Percentiles rank a stretch among this genome's conserved stretches.
Evolutionary conservation across 2,888 invertebrate genomes (phyloP).

Genomic region (Acleris holmiana): DNA sequence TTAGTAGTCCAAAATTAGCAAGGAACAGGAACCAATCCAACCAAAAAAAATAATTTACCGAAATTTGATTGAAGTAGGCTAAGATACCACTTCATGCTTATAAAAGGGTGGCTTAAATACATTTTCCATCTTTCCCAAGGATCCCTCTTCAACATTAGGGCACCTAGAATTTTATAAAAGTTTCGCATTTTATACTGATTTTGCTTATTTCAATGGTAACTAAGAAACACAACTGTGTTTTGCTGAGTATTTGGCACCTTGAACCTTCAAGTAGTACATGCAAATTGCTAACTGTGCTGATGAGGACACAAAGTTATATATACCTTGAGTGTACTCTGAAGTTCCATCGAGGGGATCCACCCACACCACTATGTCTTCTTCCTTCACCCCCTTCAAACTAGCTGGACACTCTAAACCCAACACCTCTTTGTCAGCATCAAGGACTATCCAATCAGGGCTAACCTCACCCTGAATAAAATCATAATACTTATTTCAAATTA

Average conservation of each 20-base stretch:
- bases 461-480: slow-evolving; percentile 67
- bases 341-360: slow-evolving; percentile 99
- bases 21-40: slow-evolving; percentile 42
- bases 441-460: slow-evolving; percentile 90
- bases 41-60: slow-evolving; percentile 70
- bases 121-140: slow-evolving; percentile 84
- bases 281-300: slow-evolving; percentile 4
- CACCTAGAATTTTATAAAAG: slow-evolving; percentile 71
- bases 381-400: slow-evolving; percentile 85
- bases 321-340: slow-evolving; percentile 97
- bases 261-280: slow-evolving; percentile 15
- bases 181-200: slow-evolving; percentile 2
- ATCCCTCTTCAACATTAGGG: slow-evolving; percentile 83
- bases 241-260: background rate
- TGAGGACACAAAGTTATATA: background rate
- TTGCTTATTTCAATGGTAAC: background rate
- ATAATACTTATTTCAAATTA: background rate
- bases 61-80: slow-evolving; percentile 81
- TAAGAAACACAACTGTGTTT: background rate
- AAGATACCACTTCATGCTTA: slow-evolving; percentile 83
- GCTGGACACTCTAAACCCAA: slow-evolving; percentile 87
- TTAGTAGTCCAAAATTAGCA: slow-evolving; percentile 35
- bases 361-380: slow-evolving; percentile 97
- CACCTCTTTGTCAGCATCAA: slow-evolving; percentile 88
- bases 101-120: slow-evolving; percentile 80